Percentiles rank a stretch among this genome's conserved stretches.
phyloP scores from a whole-genome alignment of 2,797 vertebrate genomes.

The Thamnophis elegans region DNA sequence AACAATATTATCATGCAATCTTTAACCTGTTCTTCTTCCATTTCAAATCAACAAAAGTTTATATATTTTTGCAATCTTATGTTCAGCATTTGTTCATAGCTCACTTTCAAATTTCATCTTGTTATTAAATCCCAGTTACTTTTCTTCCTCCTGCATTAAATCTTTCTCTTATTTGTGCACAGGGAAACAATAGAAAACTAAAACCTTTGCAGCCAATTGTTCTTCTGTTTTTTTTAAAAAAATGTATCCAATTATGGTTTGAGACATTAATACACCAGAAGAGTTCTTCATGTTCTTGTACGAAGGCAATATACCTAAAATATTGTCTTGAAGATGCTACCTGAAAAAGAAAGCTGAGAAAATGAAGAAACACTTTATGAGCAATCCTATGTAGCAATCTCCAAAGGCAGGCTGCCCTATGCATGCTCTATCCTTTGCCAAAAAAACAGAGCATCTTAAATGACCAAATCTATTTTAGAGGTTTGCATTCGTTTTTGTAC shows the following conservation, averaged over 20 bases:
- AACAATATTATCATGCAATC: no score
- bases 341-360: neutral
- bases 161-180: neutral
- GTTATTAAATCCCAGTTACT: neutral
- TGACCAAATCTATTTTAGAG: neutral
- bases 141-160: neutral
- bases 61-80: neutral
- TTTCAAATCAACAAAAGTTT: neutral
- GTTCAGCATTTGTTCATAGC: neutral
- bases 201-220: neutral
- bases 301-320: neutral
- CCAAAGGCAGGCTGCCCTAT: neutral
- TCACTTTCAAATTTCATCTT: neutral
- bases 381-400: neutral
- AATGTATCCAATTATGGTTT: no score
- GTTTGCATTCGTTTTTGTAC: neutral
- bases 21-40: neutral
- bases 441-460: neutral
- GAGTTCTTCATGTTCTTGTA: neutral
- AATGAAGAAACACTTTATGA: neutral
- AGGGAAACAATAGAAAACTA: neutral
- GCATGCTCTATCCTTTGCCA: neutral
- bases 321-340: neutral
- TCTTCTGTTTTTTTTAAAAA: neutral
- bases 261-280: no score